Base-by-base conservation (phyloP, 2,888 invertebrate species). In the Orchestes rusci region DNA sequence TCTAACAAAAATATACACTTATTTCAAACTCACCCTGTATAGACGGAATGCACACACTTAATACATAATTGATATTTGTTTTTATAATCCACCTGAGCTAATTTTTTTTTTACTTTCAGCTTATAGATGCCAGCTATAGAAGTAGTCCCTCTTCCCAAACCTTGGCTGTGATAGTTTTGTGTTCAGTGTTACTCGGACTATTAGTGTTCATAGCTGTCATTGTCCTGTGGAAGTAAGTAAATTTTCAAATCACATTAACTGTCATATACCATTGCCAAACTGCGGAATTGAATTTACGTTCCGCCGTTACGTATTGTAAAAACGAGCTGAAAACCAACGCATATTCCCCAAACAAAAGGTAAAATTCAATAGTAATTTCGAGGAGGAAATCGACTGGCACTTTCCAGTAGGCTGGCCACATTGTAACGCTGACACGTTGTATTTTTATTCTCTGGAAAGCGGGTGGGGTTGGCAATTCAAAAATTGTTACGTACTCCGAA, bases 121-220 rank as follows among this genome's bases (percentile, higher is more conserved):
- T 87, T 73, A 82, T 88, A 71, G 87, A 88, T 73, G 86, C 87
- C 55, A 87, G 87, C 73, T 84, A 86, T 70, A 84, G 86, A 70
- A 85, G 81, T 70, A 84, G 84, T 65, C 87, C 87, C 57, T 84
- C 86, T 53, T 72, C 88, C 59, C 87, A 87, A 71, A 87, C 87
- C 56, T 83, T 87, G 57, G 87, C 87, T 59, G 81, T 85, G 70
- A 87, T 88, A 70, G 84, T 82, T 54, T 79, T 87, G 57, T 85
- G 85, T 70, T 84, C 86, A 60, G 77, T 86, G 59, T 77, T 87
- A 48, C 74, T 88, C 57, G 73, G 85, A 57, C 74, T 85, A 58
- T 82, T 84, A 65, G 78, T 87, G 55, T 79, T 87, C 63, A 79
- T 88, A 63, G 84, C 82, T 60, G 82, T 84, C 60, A 80, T 87